phyloP scores from a whole-genome alignment of 2,797 vertebrate species.

The Meda fulgida region DNA sequence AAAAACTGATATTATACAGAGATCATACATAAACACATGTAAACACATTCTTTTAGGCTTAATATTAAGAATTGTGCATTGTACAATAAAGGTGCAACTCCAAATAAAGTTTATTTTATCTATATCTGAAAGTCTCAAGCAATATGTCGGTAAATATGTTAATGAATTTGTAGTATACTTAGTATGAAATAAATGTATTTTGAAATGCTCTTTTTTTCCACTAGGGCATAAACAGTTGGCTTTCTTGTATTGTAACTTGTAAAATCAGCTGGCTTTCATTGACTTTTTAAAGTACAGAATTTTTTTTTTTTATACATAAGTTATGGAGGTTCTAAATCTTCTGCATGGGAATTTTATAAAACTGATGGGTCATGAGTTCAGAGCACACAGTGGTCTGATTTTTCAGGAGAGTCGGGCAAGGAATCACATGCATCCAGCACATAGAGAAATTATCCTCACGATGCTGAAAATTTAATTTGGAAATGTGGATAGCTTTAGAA shows the following conservation, averaged over 20 bases:
- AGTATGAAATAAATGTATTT: too few species aligned
- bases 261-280: neutral
- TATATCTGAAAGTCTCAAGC: too few species aligned
- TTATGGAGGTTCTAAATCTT: neutral
- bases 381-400: neutral
- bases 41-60: too few species aligned
- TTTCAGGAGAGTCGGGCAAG: neutral
- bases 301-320: neutral
- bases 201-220: too few species aligned
- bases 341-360: neutral
- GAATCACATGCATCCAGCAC: constrained; percentile 7
- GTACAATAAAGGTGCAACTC: too few species aligned
- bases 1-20: too few species aligned
- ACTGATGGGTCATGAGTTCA: neutral
- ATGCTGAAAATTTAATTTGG: neutral
- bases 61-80: too few species aligned
- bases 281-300: neutral
- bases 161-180: too few species aligned
- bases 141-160: too few species aligned
- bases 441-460: neutral
- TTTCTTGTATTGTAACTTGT: neutral
- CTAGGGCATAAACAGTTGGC: neutral
- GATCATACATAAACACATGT: too few species aligned
- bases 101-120: too few species aligned
- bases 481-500: constrained; percentile 17